Evolutionary conservation across 2,113 vertebrate genomes (phyloP).

Genomic region (Pterocles orientalis): DNA sequence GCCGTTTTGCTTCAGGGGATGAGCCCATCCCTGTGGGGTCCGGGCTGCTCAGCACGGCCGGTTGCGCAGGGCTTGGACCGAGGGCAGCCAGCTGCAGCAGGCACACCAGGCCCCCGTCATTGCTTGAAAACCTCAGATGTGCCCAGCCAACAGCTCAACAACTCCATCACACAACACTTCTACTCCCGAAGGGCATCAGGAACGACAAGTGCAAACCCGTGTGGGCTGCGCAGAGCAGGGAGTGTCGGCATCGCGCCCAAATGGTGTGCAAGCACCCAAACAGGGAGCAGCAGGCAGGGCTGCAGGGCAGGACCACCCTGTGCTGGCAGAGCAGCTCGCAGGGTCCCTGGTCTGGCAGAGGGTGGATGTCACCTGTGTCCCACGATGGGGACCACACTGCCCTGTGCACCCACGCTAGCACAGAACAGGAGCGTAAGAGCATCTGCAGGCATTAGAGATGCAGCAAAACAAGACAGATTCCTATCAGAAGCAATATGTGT

Average conservation of each 20-base stretch:
- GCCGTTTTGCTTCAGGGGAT: neutral
- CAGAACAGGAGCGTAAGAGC: rapidly evolving
- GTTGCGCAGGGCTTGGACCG: rapidly evolving
- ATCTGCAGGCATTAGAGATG: neutral
- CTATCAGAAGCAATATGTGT: neutral
- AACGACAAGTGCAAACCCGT: neutral
- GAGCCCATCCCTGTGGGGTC: neutral
- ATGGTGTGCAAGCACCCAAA: rapidly evolving
- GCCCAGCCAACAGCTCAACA: neutral
- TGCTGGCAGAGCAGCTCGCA: neutral
- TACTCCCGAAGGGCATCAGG: neutral
- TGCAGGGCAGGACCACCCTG: neutral
- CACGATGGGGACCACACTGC: rapidly evolving
- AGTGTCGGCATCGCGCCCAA: too few relatives aligned
- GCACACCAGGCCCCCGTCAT: rapidly evolving
- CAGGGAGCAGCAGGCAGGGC: neutral
- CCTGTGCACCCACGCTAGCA: rapidly evolving
- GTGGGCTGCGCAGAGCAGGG: neutral
- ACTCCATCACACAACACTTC: neutral
- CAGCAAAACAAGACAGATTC: neutral
- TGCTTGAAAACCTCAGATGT: neutral
- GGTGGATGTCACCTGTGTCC: rapidly evolving
- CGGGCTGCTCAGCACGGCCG: neutral
- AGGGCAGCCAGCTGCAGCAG: neutral
- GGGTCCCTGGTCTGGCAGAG: neutral